Percentiles rank a stretch among this genome's conserved stretches.
These are phyloP conservation scores for Euproctis similis DNA, from an alignment of 2,888 invertebrate species.

Conservation along the genomic window DNA sequence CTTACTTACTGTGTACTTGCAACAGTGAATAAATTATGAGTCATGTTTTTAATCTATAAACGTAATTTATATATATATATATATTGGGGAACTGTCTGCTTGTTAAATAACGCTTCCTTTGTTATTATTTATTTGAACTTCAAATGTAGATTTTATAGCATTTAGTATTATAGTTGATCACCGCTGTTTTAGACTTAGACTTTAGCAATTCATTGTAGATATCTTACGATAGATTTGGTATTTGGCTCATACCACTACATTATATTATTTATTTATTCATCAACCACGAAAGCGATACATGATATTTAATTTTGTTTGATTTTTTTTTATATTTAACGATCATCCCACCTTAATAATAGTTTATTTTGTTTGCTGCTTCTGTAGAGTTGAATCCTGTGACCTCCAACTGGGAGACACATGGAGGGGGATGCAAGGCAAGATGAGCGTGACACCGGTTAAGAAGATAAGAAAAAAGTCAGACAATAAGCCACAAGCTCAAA, in stretches of 20 bases:
- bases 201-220: too few species aligned
- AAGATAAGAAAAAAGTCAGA: conserved; percentile 83
- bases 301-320: too few species aligned
- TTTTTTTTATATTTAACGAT: conserved; percentile 24
- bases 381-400: conserved; percentile 93
- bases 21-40: conserved; percentile 32
- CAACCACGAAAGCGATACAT: too few species aligned
- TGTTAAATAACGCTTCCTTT: conserved; percentile 35
- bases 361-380: conserved; percentile 73
- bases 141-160: too few species aligned
- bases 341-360: conserved; percentile 50
- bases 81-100: conserved; percentile 27
- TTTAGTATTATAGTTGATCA: too few species aligned
- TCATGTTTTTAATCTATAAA: conserved; percentile 37
- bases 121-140: conserved; percentile 22
- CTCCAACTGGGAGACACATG: conserved; percentile 81
- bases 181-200: too few species aligned
- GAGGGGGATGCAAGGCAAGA: conserved; percentile 90
- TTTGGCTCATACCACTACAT: too few species aligned
- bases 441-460: conserved; percentile 84
- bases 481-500: conserved; percentile 81
- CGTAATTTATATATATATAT: conserved; percentile 13
- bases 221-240: too few species aligned
- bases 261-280: too few species aligned
- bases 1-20: conserved; percentile 27